phyloP scores from a whole-genome alignment of 2,888 invertebrate species.

The Adelphocoris suturalis region DNA sequence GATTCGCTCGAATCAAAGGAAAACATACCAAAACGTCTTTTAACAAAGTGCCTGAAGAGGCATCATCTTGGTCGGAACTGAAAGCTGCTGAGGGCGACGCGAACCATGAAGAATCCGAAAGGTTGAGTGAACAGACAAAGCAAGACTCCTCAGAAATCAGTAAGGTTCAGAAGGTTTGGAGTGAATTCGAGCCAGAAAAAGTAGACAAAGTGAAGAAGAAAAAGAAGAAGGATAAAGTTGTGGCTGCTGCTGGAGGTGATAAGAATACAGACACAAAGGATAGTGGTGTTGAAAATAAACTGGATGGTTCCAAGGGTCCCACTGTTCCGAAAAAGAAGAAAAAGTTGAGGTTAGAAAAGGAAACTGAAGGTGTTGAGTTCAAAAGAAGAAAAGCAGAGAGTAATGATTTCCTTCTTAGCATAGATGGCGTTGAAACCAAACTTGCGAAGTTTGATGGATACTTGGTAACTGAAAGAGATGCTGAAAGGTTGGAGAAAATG shows the following conservation, averaged over 20 bases:
- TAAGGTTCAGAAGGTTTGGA: conserved; percentile 42
- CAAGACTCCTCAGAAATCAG: conserved; percentile 42
- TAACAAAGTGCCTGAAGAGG: conserved; percentile 65
- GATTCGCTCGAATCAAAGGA: conserved; percentile 65
- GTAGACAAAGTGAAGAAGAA: conserved; percentile 55
- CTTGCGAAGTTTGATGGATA: conserved; percentile 83
- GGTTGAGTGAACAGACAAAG: background rate
- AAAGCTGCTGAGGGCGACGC: background rate
- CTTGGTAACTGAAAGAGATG: conserved; percentile 86
- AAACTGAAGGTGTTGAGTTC: conserved; percentile 40
- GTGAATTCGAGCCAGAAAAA: conserved; percentile 56
- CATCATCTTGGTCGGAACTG: conserved; percentile 61
- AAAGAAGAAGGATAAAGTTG: conserved; percentile 60
- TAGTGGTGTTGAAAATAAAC: conserved; percentile 40
- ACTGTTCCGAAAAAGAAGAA: conserved; percentile 36
- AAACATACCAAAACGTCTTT: conserved; percentile 58
- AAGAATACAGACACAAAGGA: background rate
- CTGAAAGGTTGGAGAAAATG: conserved; percentile 83
- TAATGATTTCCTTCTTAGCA: conserved; percentile 36
- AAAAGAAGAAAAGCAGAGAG: conserved; percentile 66
- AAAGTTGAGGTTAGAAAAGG: conserved; percentile 45
- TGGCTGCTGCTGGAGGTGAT: background rate
- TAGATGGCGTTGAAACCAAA: conserved; percentile 53
- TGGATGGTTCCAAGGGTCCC: background rate
- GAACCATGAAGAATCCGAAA: background rate